Evolutionary conservation across 2,797 vertebrate genomes (phyloP), one percentile per base, ranked within the genome.

Genomic region (Brotula barbata): DNA sequence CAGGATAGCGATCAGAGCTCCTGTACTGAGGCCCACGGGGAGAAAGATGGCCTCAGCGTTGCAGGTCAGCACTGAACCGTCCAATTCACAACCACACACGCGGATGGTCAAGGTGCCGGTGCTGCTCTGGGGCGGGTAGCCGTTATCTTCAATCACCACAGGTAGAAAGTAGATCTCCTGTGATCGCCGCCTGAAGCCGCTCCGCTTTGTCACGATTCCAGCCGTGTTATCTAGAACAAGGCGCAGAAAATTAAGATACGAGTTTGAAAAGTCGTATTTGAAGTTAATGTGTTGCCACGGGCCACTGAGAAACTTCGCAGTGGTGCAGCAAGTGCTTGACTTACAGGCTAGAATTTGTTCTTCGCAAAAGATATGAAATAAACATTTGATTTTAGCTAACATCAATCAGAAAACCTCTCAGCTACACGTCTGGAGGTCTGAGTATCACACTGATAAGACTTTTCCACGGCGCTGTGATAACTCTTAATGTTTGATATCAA

Each of bases 1-100:
- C 13, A 99, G 90, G 72, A 99, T 99, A 77, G 97, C 97, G 42
- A 99, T 90, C 83, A 99, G 86, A 0, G 97, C 97, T 23, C 96
- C 96, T 0, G 97, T 98, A 88, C 97, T 99, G 54, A 99, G 94
- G 46, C 97, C 97, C 16, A 98, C 96, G 2, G 96, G 96, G 34
- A 98, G 91, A 71, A 98, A 98, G 80, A 98, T 92, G 75, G 97
- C 97, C 86, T 98, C 97, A 0, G 94, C 94, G 0, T 94, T 97
- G 87, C 97, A 99, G 2, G 95, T 96, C n/a, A 98, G 82, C 77
- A 98, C 89, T 10, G 92, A 91, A 0, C 97, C 96, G 12, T 96
- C 93, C 10, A 91, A 88, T 49, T 96, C 94, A 56, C 97, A 99
- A 85, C 93, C 92, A 47, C 97, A 99, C 11, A 99, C 97, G 1